Evolutionary conservation across 1,140 invertebrate genomes (phyloP).

Genomic region (Zaprionus nigranus): DNA sequence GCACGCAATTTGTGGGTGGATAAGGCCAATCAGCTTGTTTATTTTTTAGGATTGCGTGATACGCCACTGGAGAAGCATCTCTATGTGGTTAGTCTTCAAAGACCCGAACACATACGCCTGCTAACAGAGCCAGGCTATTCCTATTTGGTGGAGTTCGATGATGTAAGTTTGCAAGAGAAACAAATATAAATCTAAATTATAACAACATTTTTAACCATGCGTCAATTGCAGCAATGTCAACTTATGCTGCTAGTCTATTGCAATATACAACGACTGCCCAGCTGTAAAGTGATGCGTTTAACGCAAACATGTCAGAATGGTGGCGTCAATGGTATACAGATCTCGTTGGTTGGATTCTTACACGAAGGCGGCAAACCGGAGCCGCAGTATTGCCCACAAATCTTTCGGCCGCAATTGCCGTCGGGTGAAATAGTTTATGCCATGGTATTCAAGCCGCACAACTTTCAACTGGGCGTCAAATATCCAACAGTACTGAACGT

Average conservation of each 20-base stretch:
- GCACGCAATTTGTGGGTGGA: conserved; percentile 92
- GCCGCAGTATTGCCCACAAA: conserved; percentile 88
- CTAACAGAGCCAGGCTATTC: conserved; percentile 91
- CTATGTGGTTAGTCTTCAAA: conserved; percentile 90
- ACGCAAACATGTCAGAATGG: conserved; percentile 85
- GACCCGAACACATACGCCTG: conserved; percentile 88
- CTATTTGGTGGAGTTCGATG: conserved; percentile 92
- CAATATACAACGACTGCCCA: conserved; percentile 92
- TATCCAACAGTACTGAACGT: conserved; percentile 98
- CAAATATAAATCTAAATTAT: neutral
- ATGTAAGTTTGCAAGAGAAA: conserved; percentile 84
- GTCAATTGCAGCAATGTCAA: conserved; percentile 88
- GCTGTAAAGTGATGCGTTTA: conserved; percentile 92
- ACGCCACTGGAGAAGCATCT: conserved; percentile 93
- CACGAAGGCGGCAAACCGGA: conserved; percentile 88
- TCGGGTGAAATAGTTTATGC: conserved; percentile 93
- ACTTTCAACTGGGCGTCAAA: conserved; percentile 90
- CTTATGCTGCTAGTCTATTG: conserved; percentile 95
- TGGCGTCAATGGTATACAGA: conserved; percentile 87
- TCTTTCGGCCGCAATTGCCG: conserved; percentile 90
- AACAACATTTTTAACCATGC: neutral
- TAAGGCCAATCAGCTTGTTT: conserved; percentile 89
- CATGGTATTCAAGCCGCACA: conserved; percentile 96
- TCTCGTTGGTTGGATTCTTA: conserved; percentile 89
- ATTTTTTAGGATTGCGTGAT: conserved; percentile 92